These are phyloP conservation scores for Zygaena filipendulae DNA, from an alignment of 2,888 invertebrate genomes.

Conservation along the genomic window DNA sequence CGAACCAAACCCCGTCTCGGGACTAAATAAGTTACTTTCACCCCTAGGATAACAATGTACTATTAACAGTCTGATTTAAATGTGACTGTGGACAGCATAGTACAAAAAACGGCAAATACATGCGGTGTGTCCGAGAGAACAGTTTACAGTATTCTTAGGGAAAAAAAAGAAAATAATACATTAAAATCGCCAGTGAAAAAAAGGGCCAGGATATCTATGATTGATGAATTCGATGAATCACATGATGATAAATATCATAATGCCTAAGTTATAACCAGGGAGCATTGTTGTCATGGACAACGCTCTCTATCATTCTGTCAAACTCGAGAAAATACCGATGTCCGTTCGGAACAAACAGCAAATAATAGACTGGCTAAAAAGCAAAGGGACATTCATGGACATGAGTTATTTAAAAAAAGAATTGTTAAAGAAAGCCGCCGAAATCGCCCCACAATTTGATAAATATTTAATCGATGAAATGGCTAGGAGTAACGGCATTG, in stretches of 20 bases:
- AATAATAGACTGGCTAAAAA: conserved; percentile 6
- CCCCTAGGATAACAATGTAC: too few species aligned
- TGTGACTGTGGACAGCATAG: too few species aligned
- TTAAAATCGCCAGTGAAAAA: conserved; percentile 9
- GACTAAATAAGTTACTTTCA: too few species aligned
- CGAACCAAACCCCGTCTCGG: too few species aligned
- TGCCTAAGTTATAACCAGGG: conserved; percentile 6
- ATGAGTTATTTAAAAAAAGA: conserved; percentile 11
- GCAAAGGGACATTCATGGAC: too few species aligned
- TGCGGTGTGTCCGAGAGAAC: conserved; percentile 10
- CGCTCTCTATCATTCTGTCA: conserved; percentile 5
- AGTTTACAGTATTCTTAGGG: conserved; percentile 10
- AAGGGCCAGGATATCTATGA: too few species aligned
- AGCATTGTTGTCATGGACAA: conserved; percentile 7
- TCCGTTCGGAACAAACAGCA: conserved; percentile 1
- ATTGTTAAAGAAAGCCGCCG: conserved; percentile 6
- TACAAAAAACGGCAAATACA: conserved; percentile 11
- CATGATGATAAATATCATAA: conserved; percentile 2
- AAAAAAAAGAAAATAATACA: conserved; percentile 10
- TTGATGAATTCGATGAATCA: conserved; percentile 10
- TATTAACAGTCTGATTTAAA: too few species aligned
- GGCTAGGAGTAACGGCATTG: conserved; percentile 8
- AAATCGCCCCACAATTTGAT: conserved; percentile 9
- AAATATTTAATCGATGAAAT: conserved; percentile 8
- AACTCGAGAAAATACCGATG: background rate